These are phyloP conservation scores for Rhinoraja longicauda DNA, from an alignment of 2,797 vertebrate genomes.

Conservation along the genomic window DNA sequence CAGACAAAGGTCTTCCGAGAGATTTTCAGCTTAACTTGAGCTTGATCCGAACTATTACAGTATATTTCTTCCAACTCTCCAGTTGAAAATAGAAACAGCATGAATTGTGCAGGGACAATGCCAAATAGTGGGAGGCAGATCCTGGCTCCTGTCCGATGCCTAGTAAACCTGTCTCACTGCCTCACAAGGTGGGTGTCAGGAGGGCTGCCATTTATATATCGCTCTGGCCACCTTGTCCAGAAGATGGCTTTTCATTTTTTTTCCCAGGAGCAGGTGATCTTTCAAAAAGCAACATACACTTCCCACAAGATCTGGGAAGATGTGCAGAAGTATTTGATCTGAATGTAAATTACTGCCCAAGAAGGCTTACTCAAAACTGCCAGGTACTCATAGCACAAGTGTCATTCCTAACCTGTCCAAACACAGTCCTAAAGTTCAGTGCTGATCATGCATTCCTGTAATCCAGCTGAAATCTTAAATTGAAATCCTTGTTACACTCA, in stretches of 20 bases:
- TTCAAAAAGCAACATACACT: not conserved
- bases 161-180: not conserved
- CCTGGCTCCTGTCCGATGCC: not conserved
- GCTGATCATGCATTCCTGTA: no score
- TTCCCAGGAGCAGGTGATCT: not conserved
- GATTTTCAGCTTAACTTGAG: no score
- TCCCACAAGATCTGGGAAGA: not conserved
- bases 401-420: not conserved
- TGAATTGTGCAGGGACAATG: not conserved
- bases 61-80: not conserved
- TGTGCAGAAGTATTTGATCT: not conserved
- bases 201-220: not conserved
- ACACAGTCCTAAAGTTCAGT: not conserved
- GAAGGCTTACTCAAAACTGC: not conserved
- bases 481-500: not conserved
- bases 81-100: not conserved
- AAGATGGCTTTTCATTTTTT: not conserved
- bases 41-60: not conserved
- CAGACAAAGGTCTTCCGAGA: no score
- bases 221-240: not conserved
- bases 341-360: not conserved
- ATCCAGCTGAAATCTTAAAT: not conserved
- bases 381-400: not conserved
- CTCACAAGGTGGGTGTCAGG: not conserved
- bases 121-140: not conserved